These are phyloP conservation scores for Orchestia grillus DNA, from an alignment of 1,140 invertebrate species.

Conservation along the genomic window DNA sequence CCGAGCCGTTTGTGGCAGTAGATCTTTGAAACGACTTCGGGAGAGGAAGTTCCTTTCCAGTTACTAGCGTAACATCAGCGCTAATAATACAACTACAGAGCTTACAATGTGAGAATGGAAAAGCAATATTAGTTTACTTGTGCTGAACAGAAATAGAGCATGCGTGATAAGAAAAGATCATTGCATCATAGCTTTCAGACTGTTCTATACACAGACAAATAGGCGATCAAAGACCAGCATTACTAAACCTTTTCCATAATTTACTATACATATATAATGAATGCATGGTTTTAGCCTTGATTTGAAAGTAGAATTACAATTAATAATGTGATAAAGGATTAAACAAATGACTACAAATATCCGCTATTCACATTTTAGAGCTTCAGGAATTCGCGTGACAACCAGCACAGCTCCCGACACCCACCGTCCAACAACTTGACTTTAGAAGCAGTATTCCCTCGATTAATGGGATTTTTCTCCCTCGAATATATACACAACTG, in stretches of 20 bases:
- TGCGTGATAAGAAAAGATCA: too few relatives aligned
- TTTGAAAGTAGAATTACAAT: neutral
- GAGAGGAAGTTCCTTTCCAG: too few relatives aligned
- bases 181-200: neutral
- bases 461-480: neutral
- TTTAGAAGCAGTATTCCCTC: neutral
- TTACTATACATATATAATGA: neutral
- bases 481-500: neutral
- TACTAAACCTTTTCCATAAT: neutral
- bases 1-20: too few relatives aligned
- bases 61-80: too few relatives aligned
- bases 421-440: neutral
- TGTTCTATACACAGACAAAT: neutral
- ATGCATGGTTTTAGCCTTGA: neutral
- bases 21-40: too few relatives aligned
- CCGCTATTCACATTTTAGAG: neutral
- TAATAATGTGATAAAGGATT: neutral
- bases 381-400: neutral
- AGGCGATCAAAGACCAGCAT: neutral
- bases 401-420: neutral
- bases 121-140: neutral
- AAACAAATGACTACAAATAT: neutral
- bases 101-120: neutral
- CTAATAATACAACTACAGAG: too few relatives aligned
- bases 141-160: neutral